Evolutionary conservation across 2,113 vertebrate species (phyloP).

Genomic region (Diadophis punctatus): DNA sequence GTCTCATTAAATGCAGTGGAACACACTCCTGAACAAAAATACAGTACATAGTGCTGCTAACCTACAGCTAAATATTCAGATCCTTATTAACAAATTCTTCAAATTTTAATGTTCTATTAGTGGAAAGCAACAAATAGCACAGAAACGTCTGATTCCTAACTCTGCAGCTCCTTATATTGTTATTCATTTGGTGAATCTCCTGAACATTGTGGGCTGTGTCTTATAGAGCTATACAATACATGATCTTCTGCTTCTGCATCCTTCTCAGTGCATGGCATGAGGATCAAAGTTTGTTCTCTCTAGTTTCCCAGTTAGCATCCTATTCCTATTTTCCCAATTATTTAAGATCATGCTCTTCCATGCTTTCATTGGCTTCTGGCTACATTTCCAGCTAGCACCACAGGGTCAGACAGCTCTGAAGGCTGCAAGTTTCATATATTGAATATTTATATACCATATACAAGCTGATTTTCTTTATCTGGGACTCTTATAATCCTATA

Average conservation of each 20-base stretch:
- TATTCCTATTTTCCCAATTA: background rate
- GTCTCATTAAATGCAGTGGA: background rate
- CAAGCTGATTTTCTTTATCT: background rate
- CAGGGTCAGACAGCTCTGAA: background rate
- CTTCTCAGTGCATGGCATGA: background rate
- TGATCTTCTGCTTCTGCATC: background rate
- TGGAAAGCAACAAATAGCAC: background rate
- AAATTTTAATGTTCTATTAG: background rate
- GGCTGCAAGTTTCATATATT: background rate
- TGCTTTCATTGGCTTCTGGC: background rate
- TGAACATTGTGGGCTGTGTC: background rate
- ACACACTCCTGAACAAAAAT: background rate
- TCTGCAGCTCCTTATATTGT: background rate
- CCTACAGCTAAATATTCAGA: background rate
- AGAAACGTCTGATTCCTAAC: background rate
- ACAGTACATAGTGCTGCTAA: background rate
- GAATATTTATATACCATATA: background rate
- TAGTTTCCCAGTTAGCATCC: background rate
- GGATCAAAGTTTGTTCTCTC: background rate
- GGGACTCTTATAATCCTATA: background rate
- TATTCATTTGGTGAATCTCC: background rate
- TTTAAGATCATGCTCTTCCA: background rate
- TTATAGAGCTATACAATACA: background rate
- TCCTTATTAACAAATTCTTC: background rate
- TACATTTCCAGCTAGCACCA: background rate